Conservation (phyloP, 2,888 invertebrate genomes). For the Pantelozetes paolii region DNA sequence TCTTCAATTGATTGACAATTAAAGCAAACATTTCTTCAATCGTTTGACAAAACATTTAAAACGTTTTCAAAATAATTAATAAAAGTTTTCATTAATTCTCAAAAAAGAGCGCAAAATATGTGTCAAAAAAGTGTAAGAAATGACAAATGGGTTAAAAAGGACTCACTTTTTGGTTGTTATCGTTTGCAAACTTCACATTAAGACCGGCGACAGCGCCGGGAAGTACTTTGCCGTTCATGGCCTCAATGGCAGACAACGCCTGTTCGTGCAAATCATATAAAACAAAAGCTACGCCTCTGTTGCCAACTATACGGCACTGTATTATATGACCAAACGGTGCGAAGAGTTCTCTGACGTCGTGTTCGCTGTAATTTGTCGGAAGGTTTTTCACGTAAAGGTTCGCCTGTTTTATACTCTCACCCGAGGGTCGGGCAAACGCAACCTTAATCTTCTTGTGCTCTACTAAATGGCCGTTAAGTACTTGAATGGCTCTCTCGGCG, state of each 20-base stretch:
- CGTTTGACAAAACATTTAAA: too few species aligned
- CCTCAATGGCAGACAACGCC: conserved; percentile 81
- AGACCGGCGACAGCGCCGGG: conserved; percentile 78
- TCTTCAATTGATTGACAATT: too few species aligned
- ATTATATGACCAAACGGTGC: conserved; percentile 83
- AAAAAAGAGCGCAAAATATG: too few species aligned
- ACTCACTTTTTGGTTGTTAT: conserved; percentile 57
- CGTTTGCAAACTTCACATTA: conserved; percentile 77
- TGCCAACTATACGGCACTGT: conserved; percentile 82
- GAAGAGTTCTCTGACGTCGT: conserved; percentile 77
- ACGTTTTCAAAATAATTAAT: too few species aligned
- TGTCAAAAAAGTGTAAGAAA: neutral
- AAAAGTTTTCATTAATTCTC: too few species aligned
- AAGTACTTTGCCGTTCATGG: conserved; percentile 72
- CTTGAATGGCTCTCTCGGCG: conserved; percentile 77
- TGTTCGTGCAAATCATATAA: conserved; percentile 76
- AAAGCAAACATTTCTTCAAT: too few species aligned
- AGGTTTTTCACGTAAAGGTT: conserved; percentile 90
- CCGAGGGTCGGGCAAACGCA: conserved; percentile 83
- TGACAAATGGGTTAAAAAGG: neutral
- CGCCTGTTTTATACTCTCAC: conserved; percentile 86
- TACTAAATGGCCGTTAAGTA: conserved; percentile 78
- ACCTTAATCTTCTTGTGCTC: conserved; percentile 91
- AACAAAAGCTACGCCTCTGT: conserved; percentile 83
- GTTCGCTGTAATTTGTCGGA: conserved; percentile 62